phyloP scores from a whole-genome alignment of 64 coral and sea anemone genomes.

The Montipora foliosa region DNA sequence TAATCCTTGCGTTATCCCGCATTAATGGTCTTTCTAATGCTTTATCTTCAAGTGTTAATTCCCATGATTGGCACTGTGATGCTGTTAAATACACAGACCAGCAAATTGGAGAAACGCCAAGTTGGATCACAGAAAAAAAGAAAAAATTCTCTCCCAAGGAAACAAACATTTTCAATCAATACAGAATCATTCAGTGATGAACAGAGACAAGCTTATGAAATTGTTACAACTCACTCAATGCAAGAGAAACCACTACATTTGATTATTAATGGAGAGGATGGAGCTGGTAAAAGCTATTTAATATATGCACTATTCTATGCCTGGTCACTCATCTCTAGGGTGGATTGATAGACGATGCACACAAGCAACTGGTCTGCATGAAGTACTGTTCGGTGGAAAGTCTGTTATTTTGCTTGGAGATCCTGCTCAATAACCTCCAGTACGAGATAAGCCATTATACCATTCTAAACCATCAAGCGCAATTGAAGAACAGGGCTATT shows the following conservation, averaged over 20 bases:
- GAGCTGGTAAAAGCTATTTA: constrained; percentile 42
- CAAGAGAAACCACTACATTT: constrained; percentile 14
- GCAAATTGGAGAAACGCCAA: constrained; percentile 39
- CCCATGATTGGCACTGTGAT: constrained; percentile 53
- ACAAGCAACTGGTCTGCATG: too few relatives aligned
- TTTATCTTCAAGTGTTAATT: constrained; percentile 48
- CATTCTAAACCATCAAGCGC: constrained; percentile 14
- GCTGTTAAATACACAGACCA: neutral
- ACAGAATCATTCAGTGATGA: constrained; percentile 37
- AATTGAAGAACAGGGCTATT: too few relatives aligned
- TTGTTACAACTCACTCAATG: constrained; percentile 41
- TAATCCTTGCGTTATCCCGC: too few relatives aligned
- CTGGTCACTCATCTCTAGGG: constrained; percentile 41
- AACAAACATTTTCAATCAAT: neutral
- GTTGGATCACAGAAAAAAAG: neutral
- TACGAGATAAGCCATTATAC: neutral
- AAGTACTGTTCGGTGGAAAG: neutral
- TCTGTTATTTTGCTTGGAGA: constrained; percentile 44
- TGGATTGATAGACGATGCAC: constrained; percentile 40
- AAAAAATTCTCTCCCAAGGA: neutral
- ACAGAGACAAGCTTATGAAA: constrained; percentile 34
- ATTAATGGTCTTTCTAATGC: constrained; percentile 4
- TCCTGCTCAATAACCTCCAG: neutral
- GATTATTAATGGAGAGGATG: constrained; percentile 28
- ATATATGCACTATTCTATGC: constrained; percentile 34